Conservation (phyloP, 2,888 invertebrate genomes). For the Anaspis maculata region DNA sequence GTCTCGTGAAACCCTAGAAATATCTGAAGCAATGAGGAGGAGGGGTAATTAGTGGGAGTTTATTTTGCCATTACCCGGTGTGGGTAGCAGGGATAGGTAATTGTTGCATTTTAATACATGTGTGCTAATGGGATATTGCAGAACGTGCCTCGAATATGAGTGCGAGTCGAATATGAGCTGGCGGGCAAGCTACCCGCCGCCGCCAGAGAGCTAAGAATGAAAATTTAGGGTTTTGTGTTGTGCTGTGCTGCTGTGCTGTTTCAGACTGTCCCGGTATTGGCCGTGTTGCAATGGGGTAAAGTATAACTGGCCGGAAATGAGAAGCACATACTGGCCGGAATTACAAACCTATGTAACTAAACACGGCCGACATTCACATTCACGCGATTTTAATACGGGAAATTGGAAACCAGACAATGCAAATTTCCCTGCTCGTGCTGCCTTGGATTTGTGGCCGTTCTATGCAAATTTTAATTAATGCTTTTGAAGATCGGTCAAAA, state of each 20-base stretch:
- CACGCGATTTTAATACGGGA: slow-evolving; percentile 31
- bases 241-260: no score
- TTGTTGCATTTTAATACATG: slow-evolving; percentile 33
- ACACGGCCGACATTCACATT: slow-evolving; percentile 18
- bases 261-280: no score
- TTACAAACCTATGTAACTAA: slow-evolving; percentile 21
- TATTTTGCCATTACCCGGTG: slow-evolving; percentile 31
- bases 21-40: no score
- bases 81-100: no score
- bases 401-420: slow-evolving; percentile 38
- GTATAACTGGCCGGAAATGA: slow-evolving; percentile 36
- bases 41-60: slow-evolving; percentile 24
- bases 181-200: no score
- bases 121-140: slow-evolving; percentile 31
- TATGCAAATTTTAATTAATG: slow-evolving; percentile 14
- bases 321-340: slow-evolving; percentile 28
- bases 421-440: slow-evolving; percentile 21
- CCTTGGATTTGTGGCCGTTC: slow-evolving; percentile 13
- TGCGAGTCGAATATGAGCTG: no score
- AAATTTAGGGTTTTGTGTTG: slow-evolving; percentile 26
- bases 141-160: slow-evolving; percentile 31
- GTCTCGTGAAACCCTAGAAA: no score
- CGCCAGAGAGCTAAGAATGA: no score
- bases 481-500: no score
- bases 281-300: slow-evolving; percentile 22